phyloP scores from a whole-genome alignment of 2,113 vertebrate genomes.

The Epinephelus cyanopodus region DNA sequence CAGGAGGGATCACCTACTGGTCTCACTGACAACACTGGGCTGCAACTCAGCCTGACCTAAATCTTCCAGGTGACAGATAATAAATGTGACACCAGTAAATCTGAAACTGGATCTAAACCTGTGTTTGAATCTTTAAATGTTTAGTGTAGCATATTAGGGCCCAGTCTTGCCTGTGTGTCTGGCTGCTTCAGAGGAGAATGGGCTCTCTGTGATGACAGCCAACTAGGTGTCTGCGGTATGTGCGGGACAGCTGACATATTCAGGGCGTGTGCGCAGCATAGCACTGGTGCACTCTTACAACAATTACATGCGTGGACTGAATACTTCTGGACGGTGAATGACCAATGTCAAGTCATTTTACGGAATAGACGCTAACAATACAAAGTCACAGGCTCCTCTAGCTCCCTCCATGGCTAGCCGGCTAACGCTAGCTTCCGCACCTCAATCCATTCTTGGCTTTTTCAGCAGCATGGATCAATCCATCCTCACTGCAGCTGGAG shows the following conservation, averaged over 20 bases:
- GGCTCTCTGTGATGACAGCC: slow-evolving; percentile 21
- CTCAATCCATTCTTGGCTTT: slow-evolving; percentile 57
- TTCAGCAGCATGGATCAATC: slow-evolving; percentile 28
- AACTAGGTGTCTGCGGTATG: slow-evolving; percentile 29
- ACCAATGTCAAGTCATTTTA: slow-evolving; percentile 35
- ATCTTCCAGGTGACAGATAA: not conserved
- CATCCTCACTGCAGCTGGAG: slow-evolving; percentile 31
- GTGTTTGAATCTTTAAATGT: not conserved
- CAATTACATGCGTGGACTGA: not conserved
- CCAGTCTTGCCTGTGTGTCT: not conserved
- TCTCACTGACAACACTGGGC: slow-evolving; percentile 6
- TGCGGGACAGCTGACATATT: slow-evolving; percentile 63
- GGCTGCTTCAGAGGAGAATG: slow-evolving; percentile 12
- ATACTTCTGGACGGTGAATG: not conserved
- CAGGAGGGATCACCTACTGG: not conserved
- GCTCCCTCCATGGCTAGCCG: slow-evolving; percentile 64
- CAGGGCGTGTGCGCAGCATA: slow-evolving; percentile 66
- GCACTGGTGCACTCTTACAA: slow-evolving; percentile 43
- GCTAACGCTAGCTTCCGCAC: slow-evolving; percentile 66
- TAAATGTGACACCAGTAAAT: not conserved
- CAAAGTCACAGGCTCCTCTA: slow-evolving; percentile 40
- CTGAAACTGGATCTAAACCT: not conserved
- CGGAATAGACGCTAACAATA: not conserved
- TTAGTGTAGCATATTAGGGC: not conserved
- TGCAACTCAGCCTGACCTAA: slow-evolving; percentile 24